phyloP scores from a whole-genome alignment of 2,113 vertebrate genomes.

The Neofelis nebulosa region DNA sequence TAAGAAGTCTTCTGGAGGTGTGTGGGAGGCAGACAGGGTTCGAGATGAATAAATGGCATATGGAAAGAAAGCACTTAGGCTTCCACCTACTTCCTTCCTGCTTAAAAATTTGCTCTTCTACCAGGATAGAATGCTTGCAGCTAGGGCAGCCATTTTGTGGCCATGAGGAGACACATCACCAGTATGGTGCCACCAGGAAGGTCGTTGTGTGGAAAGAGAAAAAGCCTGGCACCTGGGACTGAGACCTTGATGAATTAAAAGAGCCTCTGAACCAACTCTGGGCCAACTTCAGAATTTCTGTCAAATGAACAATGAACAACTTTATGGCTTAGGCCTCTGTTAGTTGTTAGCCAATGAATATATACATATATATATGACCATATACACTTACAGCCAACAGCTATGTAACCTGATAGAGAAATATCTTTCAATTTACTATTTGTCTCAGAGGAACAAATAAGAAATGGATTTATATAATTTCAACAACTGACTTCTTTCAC shows the following conservation, averaged over 20 bases:
- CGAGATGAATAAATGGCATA: not conserved
- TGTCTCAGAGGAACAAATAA: not conserved
- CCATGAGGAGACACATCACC: not conserved
- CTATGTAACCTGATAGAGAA: not conserved
- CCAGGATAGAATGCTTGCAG: not conserved
- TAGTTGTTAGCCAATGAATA: not conserved
- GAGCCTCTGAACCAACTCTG: not conserved
- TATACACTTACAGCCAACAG: not conserved
- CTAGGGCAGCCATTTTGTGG: not conserved
- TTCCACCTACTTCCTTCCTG: not conserved
- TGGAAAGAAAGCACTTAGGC: not conserved
- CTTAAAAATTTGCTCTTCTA: not conserved
- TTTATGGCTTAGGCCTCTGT: not conserved
- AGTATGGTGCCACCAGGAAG: not conserved
- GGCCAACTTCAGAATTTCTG: not conserved
- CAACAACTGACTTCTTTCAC: not conserved
- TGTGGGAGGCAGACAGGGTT: not conserved
- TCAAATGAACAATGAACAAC: not conserved
- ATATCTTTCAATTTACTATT: not conserved
- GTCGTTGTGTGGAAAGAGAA: not conserved
- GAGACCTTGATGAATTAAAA: not conserved
- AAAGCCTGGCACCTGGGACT: not conserved
- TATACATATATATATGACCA: too few relatives aligned
- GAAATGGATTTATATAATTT: constrained; percentile 11
- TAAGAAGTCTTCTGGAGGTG: not conserved